phyloP scores from a whole-genome alignment of 1,140 invertebrate genomes.

The Leucophenga varia region DNA sequence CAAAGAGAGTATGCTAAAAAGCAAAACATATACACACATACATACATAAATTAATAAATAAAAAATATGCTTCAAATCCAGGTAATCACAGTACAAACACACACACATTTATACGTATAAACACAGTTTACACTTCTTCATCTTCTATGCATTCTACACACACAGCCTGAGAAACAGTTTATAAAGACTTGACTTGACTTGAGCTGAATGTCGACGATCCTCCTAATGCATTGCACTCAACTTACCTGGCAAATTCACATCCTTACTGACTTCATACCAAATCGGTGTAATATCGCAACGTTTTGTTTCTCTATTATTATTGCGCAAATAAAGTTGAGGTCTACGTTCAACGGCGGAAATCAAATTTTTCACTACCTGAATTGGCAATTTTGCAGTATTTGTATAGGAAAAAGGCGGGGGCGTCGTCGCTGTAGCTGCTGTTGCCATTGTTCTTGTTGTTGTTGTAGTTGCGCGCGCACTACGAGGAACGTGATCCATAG shows the following conservation, averaged over 20 bases:
- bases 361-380: conserved; percentile 42
- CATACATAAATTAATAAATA: not conserved
- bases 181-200: too few species aligned
- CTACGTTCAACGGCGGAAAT: conserved; percentile 43
- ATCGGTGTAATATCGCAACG: conserved; percentile 45
- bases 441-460: conserved; percentile 12
- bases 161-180: too few species aligned
- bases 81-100: too few species aligned
- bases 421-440: conserved; percentile 29
- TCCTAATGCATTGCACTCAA: too few species aligned
- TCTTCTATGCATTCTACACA: too few species aligned
- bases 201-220: too few species aligned
- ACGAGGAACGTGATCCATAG: too few species aligned
- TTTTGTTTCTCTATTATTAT: conserved; percentile 36
- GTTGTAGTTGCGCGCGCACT: too few species aligned
- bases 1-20: too few species aligned
- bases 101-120: not conserved
- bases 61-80: too few species aligned
- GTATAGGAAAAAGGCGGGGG: conserved; percentile 27
- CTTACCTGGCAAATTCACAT: conserved; percentile 44
- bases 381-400: conserved; percentile 45
- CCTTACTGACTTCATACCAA: conserved; percentile 46
- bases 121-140: conserved; percentile 6
- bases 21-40: conserved; percentile 2
- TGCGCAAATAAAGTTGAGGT: conserved; percentile 39